phyloP scores from a whole-genome alignment of 2,113 vertebrate species.

The Rhombomys opimus region DNA sequence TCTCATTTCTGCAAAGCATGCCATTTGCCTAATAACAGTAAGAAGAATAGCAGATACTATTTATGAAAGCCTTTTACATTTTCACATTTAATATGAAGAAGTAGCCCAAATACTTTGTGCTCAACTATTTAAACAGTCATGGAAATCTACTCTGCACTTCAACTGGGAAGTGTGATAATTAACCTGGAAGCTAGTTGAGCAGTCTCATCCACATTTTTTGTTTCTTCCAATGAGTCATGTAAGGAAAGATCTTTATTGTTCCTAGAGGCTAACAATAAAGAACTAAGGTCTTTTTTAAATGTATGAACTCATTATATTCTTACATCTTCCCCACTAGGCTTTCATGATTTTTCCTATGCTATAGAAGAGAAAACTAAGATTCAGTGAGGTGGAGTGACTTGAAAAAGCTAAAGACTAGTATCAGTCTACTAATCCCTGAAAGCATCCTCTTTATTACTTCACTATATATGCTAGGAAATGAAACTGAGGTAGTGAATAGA shows the following conservation, averaged over 20 bases:
- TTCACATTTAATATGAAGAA: constrained; percentile 20
- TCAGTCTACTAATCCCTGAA: background rate
- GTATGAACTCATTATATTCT: constrained; percentile 27
- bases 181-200: constrained; percentile 34
- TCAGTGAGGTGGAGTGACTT: constrained; percentile 19
- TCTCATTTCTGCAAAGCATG: background rate
- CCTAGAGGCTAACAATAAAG: constrained; percentile 20
- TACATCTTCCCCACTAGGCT: background rate
- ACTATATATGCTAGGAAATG: constrained; percentile 4
- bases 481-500: background rate
- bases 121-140: constrained; percentile 26
- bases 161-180: constrained; percentile 27
- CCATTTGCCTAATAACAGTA: constrained; percentile 9
- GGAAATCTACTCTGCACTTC: constrained; percentile 27
- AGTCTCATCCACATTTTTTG: constrained; percentile 16
- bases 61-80: constrained; percentile 45
- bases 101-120: constrained; percentile 14
- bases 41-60: constrained; percentile 41
- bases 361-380: constrained; percentile 11
- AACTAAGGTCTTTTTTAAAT: constrained; percentile 18
- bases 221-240: constrained; percentile 8
- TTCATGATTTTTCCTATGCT: background rate
- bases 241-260: constrained; percentile 36
- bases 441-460: background rate
- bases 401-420: background rate